Evolutionary conservation across 2,888 invertebrate species (phyloP).

Genomic region (Bellardia pandia): DNA sequence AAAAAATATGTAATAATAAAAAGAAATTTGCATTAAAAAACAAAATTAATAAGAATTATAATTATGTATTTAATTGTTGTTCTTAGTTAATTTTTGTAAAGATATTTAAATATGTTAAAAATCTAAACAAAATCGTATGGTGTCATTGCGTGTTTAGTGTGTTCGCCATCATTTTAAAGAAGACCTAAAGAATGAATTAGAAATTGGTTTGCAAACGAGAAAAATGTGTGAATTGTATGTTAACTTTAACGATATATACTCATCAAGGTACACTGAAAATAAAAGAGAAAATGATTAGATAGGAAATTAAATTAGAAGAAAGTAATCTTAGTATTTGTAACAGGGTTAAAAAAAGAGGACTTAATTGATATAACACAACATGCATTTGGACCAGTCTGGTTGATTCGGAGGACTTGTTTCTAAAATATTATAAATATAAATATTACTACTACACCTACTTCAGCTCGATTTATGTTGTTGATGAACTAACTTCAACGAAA

Average conservation of each 20-base stretch:
- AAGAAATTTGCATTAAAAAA: background rate
- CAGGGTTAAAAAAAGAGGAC: too few species aligned
- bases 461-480: too few species aligned
- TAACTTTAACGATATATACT: background rate
- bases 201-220: background rate
- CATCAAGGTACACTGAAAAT: background rate
- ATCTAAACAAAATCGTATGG: conserved; percentile 1
- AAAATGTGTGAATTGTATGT: background rate
- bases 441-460: too few species aligned
- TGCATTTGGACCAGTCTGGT: too few species aligned
- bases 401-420: too few species aligned
- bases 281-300: background rate
- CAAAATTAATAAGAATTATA: background rate
- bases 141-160: background rate
- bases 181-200: background rate
- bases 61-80: background rate
- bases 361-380: too few species aligned
- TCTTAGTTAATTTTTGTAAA: background rate
- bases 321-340: too few species aligned
- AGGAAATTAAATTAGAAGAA: background rate
- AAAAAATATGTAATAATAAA: background rate
- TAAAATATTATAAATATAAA: too few species aligned
- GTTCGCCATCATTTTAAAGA: too few species aligned
- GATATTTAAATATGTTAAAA: background rate
- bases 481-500: too few species aligned